These are phyloP conservation scores for Tipula unca DNA, from an alignment of 2,888 invertebrate genomes.

Conservation along the genomic window DNA sequence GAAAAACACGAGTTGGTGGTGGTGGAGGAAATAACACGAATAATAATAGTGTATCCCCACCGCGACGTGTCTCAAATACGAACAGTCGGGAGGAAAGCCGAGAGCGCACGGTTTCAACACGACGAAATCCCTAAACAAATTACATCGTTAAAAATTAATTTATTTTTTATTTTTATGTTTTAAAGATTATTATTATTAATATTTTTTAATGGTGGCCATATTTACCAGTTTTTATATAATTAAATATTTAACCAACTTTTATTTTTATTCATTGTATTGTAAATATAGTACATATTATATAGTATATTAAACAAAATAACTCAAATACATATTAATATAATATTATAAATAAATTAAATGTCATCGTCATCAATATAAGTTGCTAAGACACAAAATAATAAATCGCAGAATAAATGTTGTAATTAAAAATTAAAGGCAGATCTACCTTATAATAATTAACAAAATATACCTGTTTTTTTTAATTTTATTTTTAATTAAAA, in stretches of 20 bases:
- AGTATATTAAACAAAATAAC: neutral
- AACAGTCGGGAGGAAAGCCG: conserved; percentile 59
- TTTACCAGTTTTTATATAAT: neutral
- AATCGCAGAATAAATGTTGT: neutral
- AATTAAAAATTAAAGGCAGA: neutral
- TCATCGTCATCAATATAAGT: neutral
- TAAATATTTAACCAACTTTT: neutral
- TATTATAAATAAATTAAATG: neutral
- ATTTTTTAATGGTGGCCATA: conserved; percentile 16
- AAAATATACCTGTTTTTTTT: neutral
- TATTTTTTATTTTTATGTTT: neutral
- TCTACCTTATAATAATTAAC: neutral
- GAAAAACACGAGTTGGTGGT: conserved; percentile 53
- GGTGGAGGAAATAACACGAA: conserved; percentile 33
- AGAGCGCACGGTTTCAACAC: conserved; percentile 47
- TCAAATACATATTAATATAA: neutral
- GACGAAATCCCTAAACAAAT: neutral
- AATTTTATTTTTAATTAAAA: neutral
- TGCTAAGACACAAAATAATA: neutral
- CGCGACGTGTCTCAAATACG: conserved; percentile 46
- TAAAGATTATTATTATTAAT: neutral
- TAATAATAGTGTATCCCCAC: conserved; percentile 48
- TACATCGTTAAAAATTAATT: neutral
- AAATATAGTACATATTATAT: neutral
- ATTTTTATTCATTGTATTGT: neutral